Base-by-base conservation (phyloP, 2,113 vertebrate genomes). In the Dasyornis broadbenti region DNA sequence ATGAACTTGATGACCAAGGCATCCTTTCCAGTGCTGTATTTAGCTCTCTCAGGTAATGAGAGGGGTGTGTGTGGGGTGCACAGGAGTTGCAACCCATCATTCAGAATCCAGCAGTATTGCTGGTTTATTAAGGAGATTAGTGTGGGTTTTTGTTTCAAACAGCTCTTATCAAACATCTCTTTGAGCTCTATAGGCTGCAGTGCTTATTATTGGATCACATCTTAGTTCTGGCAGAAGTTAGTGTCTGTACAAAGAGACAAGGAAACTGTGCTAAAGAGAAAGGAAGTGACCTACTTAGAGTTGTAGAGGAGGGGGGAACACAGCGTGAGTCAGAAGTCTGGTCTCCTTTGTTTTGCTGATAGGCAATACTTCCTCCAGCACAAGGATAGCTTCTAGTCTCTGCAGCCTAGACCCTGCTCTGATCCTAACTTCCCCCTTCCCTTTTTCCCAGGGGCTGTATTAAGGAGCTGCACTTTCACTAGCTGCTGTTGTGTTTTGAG, bases 281-380 rank as follows among this genome's bases (percentile, higher is more conserved):
- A 88, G 78, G 85, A 94, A 95, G 59, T 88, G 88, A 82, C 94
- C 88, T 88, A 88, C 54, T 93, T 90, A 61, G 17, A 44, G 28
- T n/a, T 1, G 7, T 27, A 68, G 50, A 54, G 44, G 33, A 85
- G 23, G 63, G 72, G 52, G 64, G 75, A 87, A 37, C 17, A 27
- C 61, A 35, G 27, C 1, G 0, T 40, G 47, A 88, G 31, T 56
- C 61, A 70, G 63, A 64, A 42, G 21, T 50, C 30, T 50, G 23
- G 14, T 76, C 16, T 53, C 17, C 59, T 81, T 61, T 0, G 1
- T 52, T 75, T 70, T 7, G 9, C 39, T 66, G 4, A 0, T 3
- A 45, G 31, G 30, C n/a, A 84, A 17, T 54, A 15, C 23, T 68
- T 84, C 21, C 20, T 54, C 39, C 56, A 82, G 39, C 21, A 66